Conservation (phyloP, 2,113 vertebrate species). For the Ictalurus punctatus region DNA sequence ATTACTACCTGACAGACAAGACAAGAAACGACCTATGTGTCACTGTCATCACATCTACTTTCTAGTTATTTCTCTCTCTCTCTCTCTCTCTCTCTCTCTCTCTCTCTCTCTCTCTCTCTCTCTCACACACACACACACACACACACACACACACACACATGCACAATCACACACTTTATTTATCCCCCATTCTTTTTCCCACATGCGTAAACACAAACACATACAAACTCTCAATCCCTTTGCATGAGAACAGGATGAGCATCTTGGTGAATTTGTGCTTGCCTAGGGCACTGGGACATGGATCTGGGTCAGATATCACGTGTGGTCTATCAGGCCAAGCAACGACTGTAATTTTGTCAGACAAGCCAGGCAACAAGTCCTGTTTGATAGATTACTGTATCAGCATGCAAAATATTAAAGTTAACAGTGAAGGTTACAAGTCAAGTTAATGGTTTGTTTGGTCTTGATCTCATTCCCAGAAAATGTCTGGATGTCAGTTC, state of each 20-base stretch:
- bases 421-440: conserved; percentile 57
- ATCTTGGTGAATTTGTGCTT: conserved; percentile 49
- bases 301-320: conserved; percentile 55
- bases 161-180: not conserved
- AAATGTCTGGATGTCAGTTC: conserved; percentile 14
- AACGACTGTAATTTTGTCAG: conserved; percentile 25
- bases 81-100: not conserved
- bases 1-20: conserved; percentile 47
- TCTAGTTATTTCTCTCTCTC: conserved; percentile 1
- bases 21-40: conserved; percentile 49
- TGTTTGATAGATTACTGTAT: conserved; percentile 38
- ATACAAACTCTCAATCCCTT: conserved; percentile 32
- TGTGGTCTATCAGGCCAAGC: conserved; percentile 36
- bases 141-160: conserved; percentile 14
- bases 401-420: conserved; percentile 51
- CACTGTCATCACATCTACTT: conserved; percentile 28
- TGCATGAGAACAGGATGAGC: conserved; percentile 38
- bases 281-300: conserved; percentile 35
- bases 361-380: conserved; percentile 17
- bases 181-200: not conserved
- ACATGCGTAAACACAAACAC: conserved; percentile 9
- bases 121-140: not conserved
- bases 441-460: conserved; percentile 53
- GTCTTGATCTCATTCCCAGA: conserved; percentile 18
- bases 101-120: too few species aligned